Base-by-base conservation (phyloP, 2,113 vertebrate species). In the Dendropsophus ebraccatus region DNA sequence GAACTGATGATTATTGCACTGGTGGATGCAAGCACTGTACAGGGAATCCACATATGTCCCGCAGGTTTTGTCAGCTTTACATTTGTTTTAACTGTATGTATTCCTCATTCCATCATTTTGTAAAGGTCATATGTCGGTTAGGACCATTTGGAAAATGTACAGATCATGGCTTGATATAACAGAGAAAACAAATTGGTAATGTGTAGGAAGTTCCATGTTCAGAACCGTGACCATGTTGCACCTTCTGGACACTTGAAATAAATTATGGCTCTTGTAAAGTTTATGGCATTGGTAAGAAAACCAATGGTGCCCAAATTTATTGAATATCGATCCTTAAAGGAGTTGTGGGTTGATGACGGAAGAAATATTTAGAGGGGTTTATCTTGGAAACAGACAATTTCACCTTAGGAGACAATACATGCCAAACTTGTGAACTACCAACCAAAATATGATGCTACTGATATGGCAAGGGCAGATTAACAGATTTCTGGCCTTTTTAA, bases 21-120 rank as follows among this genome's bases (percentile, higher is more conserved):
- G 62, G n/a, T 4, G 41, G 37, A 65, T 21, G 28, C 41, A 28
- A 17, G 45, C 35, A 0, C 37, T 47, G 41, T 16, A 25, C 35
- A 45, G 30, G 8, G 14, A 19, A 4, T 11, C 30, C 30, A 80
- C 41, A 81, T 81, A 13, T 81, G 60, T 16, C 25, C 58, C 23
- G 14, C 78, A 60, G 78, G 35, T 81, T 62, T 35, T 23, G 28
- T 41, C 32, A 41, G 12, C 37, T 65, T 81, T 9, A 21, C 10
- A 52, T 80, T n/a, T 41, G 35, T 41, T 74, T 74, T 50, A 50
- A 75, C 45, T 75, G 12, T 50, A 30, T 28, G 50, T 75, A 50
- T 41, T 23, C 28, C 65, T 35, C 7, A 25, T 62, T 2, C 12
- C 14, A 41, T 8, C 41, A 41, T n/a, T n/a, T n/a, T n/a, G n/a